A percentile compares a stretch with the other conserved stretches of the same genome.
These are phyloP conservation scores for Chirona hameri DNA, from an alignment of 2,888 invertebrate genomes.

Conservation along the genomic window DNA sequence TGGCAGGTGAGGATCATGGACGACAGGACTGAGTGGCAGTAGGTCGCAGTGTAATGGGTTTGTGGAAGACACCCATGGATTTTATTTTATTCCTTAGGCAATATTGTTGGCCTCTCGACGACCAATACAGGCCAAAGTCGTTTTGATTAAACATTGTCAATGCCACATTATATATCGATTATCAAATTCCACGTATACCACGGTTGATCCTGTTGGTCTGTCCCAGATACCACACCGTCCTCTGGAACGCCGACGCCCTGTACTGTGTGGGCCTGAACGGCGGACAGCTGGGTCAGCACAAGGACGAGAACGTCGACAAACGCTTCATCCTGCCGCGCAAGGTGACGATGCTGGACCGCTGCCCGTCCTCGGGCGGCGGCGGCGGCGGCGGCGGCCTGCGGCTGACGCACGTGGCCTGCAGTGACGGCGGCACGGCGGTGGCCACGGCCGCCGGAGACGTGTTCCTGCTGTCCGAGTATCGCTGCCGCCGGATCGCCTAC, in stretches of 20 bases:
- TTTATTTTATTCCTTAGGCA: too few relatives aligned
- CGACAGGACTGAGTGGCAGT: too few relatives aligned
- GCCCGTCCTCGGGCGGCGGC: conserved; percentile 42
- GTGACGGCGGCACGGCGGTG: conserved; percentile 65
- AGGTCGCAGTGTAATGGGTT: too few relatives aligned
- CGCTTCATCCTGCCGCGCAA: not conserved
- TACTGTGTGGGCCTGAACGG: conserved; percentile 78
- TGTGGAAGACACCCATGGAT: too few relatives aligned
- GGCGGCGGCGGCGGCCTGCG: conserved; percentile 41
- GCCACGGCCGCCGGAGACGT: conserved; percentile 64
- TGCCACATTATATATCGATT: too few relatives aligned
- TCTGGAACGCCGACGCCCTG: conserved; percentile 58
- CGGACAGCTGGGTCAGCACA: conserved; percentile 72
- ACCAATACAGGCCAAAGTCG: too few relatives aligned
- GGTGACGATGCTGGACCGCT: conserved; percentile 48
- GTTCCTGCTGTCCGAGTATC: conserved; percentile 64
- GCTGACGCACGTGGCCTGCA: conserved; percentile 57
- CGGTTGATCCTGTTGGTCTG: too few relatives aligned
- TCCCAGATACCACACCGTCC: conserved; percentile 39
- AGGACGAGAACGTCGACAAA: conserved; percentile 44
- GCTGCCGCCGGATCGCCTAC: conserved; percentile 64
- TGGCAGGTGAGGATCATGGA: too few relatives aligned
- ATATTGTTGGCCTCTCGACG: too few relatives aligned
- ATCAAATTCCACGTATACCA: too few relatives aligned
- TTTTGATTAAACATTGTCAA: too few relatives aligned